Percentiles rank a stretch among this genome's conserved stretches.
Conservation (phyloP, 2,113 vertebrate genomes). For the Aramus guarauna region DNA sequence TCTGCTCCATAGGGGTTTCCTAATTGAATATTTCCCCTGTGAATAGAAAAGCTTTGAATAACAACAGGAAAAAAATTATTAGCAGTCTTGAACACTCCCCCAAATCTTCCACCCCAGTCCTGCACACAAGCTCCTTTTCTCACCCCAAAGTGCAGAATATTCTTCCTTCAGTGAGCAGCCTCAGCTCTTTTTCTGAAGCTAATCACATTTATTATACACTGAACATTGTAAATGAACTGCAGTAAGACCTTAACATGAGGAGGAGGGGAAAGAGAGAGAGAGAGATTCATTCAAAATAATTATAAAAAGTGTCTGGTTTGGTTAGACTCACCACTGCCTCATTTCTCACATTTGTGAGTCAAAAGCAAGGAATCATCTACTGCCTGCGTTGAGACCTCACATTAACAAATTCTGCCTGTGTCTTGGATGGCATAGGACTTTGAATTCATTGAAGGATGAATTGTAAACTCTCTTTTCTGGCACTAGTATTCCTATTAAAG, state of each 20-base stretch:
- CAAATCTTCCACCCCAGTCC: background rate
- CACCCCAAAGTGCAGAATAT: background rate
- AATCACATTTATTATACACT: background rate
- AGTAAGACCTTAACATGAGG: background rate
- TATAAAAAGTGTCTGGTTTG: background rate
- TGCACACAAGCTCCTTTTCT: background rate
- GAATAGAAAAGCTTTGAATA: constrained; percentile 17
- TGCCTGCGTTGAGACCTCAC: background rate
- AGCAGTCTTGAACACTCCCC: background rate
- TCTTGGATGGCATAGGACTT: background rate
- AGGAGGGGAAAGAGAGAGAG: background rate
- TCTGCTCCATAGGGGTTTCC: background rate
- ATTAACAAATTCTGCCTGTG: background rate
- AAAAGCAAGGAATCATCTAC: background rate
- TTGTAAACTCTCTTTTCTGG: background rate
- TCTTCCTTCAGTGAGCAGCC: background rate
- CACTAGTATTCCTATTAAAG: background rate
- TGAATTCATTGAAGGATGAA: background rate
- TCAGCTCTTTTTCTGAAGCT: background rate
- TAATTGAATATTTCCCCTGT: constrained; percentile 7
- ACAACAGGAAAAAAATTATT: background rate
- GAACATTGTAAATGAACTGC: background rate
- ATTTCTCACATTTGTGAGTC: background rate
- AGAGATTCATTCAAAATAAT: background rate
- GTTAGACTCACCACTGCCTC: background rate